Conservation (phyloP, 2,113 vertebrate genomes). For the Salminus brasiliensis region DNA sequence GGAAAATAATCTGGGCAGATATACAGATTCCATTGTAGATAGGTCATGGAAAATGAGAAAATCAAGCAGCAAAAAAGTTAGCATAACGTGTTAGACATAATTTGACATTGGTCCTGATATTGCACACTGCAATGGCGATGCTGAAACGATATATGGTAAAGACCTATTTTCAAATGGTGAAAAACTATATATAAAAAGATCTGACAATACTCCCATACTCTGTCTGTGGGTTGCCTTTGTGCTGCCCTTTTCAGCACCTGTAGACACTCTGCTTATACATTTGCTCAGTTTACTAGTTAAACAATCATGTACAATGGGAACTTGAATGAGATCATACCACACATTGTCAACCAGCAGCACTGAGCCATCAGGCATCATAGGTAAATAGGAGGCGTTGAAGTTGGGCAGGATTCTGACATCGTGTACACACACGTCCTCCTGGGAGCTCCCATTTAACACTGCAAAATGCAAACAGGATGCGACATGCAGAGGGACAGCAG, state of each 20-base stretch:
- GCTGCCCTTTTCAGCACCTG: neutral
- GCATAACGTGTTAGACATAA: too few relatives aligned
- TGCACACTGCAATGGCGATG: too few relatives aligned
- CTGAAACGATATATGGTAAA: too few relatives aligned
- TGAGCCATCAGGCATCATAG: constrained; percentile 89
- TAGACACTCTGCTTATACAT: neutral
- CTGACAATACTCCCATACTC: neutral
- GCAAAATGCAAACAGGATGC: constrained; percentile 35
- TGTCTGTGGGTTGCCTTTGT: neutral
- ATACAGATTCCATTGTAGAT: too few relatives aligned
- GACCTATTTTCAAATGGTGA: too few relatives aligned
- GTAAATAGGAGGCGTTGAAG: constrained; percentile 87
- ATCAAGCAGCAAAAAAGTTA: too few relatives aligned
- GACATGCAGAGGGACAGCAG: neutral
- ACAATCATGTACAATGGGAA: neutral
- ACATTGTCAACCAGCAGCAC: constrained; percentile 87
- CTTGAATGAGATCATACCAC: constrained; percentile 72
- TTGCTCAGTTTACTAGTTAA: neutral
- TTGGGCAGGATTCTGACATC: constrained; percentile 86
- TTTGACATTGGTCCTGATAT: too few relatives aligned
- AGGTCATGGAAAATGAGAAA: too few relatives aligned
- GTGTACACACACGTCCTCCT: constrained; percentile 82
- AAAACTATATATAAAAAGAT: too few relatives aligned
- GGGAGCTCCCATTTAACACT: constrained; percentile 86
- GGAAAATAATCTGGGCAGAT: too few relatives aligned